Conservation (phyloP, 1,140 invertebrate species). For the Drosophila athabasca region DNA sequence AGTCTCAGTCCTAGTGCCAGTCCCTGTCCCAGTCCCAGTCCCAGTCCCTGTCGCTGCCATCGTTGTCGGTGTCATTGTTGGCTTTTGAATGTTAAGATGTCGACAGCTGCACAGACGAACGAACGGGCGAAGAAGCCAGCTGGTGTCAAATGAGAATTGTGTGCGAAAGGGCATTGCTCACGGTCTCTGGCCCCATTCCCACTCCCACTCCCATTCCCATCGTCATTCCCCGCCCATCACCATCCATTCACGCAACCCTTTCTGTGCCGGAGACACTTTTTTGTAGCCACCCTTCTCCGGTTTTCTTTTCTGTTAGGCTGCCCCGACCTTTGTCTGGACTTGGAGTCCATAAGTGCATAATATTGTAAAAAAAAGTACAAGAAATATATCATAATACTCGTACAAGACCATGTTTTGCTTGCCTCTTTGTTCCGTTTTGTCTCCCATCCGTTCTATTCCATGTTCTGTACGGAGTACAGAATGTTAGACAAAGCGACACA, state of each 20-base stretch:
- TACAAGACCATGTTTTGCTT: slow-evolving; percentile 53
- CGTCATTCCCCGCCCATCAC: background rate
- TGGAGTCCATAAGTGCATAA: slow-evolving; percentile 64
- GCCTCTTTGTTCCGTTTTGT: slow-evolving; percentile 9
- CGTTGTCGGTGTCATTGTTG: slow-evolving; percentile 68
- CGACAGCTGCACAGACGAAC: slow-evolving; percentile 65
- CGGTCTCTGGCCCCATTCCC: slow-evolving; percentile 13
- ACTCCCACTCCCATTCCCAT: background rate
- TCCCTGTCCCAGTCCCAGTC: background rate
- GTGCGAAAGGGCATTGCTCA: slow-evolving; percentile 59
- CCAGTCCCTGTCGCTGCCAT: slow-evolving; percentile 18
- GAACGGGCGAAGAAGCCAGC: slow-evolving; percentile 50
- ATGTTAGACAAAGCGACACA: slow-evolving; percentile 43
- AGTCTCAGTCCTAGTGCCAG: background rate
- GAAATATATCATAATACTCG: slow-evolving; percentile 56
- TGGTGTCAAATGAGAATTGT: slow-evolving; percentile 70
- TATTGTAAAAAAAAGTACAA: slow-evolving; percentile 54
- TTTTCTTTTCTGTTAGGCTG: slow-evolving; percentile 11
- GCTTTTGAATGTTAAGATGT: slow-evolving; percentile 79
- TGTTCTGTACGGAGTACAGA: slow-evolving; percentile 15
- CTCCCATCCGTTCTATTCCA: slow-evolving; percentile 1
- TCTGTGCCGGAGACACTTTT: slow-evolving; percentile 20
- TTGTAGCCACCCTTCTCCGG: slow-evolving; percentile 13
- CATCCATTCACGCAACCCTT: slow-evolving; percentile 38
- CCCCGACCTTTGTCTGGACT: slow-evolving; percentile 31